phyloP scores from a whole-genome alignment of 1,140 invertebrate genomes.

The Anadara kagoshimensis region DNA sequence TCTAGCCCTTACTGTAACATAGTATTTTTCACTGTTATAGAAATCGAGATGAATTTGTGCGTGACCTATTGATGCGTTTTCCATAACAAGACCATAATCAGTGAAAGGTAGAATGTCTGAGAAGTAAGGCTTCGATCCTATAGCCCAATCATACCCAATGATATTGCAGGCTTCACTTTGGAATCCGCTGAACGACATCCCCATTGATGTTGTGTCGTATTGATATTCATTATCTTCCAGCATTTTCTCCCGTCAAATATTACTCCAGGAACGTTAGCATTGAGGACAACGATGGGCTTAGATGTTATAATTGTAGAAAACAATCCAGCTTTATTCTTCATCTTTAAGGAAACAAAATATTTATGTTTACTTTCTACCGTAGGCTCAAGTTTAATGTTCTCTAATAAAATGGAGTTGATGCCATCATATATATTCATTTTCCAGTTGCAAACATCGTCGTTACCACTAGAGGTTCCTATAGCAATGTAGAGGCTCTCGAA shows the following conservation, averaged over 20 bases:
- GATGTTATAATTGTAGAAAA: constrained; percentile 26
- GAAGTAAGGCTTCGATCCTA: constrained; percentile 46
- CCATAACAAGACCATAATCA: constrained; percentile 44
- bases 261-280: constrained; percentile 46
- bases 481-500: constrained; percentile 31
- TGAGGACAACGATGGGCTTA: constrained; percentile 40
- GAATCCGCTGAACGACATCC: constrained; percentile 49
- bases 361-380: not conserved
- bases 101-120: constrained; percentile 47
- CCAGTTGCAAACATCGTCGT: not conserved
- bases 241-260: constrained; percentile 45
- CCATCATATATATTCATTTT: constrained; percentile 16
- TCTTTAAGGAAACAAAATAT: constrained; percentile 37
- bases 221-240: constrained; percentile 41
- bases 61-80: constrained; percentile 34
- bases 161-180: constrained; percentile 50
- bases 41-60: constrained; percentile 45
- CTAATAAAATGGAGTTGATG: no score
- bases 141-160: constrained; percentile 50
- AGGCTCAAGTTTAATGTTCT: constrained; percentile 19
- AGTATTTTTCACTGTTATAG: constrained; percentile 44
- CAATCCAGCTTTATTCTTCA: constrained; percentile 44
- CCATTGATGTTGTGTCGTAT: constrained; percentile 44
- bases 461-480: constrained; percentile 16
- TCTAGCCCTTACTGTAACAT: constrained; percentile 43